These are phyloP conservation scores for Theristicus caerulescens DNA, from an alignment of 2,113 vertebrate species.

Conservation along the genomic window DNA sequence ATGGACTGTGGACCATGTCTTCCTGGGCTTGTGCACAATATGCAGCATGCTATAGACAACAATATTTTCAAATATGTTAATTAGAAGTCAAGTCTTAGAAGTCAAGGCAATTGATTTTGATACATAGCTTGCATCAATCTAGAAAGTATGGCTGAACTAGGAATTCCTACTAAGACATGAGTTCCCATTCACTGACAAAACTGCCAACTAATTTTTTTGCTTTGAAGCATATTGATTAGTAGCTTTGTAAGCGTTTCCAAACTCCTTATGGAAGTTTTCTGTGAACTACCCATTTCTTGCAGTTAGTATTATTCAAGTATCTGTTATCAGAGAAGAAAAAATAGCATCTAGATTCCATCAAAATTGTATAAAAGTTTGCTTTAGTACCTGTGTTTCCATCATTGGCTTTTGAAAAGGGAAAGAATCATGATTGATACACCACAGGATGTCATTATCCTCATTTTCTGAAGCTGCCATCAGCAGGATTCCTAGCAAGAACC, in stretches of 20 bases:
- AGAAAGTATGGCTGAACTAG: neutral
- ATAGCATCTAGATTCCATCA: neutral
- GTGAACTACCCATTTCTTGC: neutral
- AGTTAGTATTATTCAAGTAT: neutral
- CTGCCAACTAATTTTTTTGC: neutral
- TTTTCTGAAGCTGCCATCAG: conserved; percentile 95
- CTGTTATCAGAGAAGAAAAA: neutral
- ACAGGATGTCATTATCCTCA: conserved; percentile 93
- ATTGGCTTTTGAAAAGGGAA: conserved; percentile 97
- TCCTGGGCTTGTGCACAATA: neutral
- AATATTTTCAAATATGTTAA: neutral
- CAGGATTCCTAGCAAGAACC: conserved; percentile 80
- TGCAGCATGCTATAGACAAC: neutral
- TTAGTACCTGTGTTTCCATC: conserved; percentile 93
- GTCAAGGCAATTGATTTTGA: neutral
- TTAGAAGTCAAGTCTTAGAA: neutral
- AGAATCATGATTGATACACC: conserved; percentile 97
- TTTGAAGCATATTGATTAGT: neutral
- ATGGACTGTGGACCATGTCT: too few relatives aligned
- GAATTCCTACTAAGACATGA: neutral
- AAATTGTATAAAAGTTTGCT: neutral
- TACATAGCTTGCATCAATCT: neutral
- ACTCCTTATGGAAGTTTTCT: neutral
- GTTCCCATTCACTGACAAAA: neutral
- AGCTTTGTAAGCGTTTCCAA: neutral